A percentile compares a stretch with the other conserved stretches of the same genome.
Conservation (phyloP, 1,140 invertebrate genomes). For the Tenebrio molitor region DNA sequence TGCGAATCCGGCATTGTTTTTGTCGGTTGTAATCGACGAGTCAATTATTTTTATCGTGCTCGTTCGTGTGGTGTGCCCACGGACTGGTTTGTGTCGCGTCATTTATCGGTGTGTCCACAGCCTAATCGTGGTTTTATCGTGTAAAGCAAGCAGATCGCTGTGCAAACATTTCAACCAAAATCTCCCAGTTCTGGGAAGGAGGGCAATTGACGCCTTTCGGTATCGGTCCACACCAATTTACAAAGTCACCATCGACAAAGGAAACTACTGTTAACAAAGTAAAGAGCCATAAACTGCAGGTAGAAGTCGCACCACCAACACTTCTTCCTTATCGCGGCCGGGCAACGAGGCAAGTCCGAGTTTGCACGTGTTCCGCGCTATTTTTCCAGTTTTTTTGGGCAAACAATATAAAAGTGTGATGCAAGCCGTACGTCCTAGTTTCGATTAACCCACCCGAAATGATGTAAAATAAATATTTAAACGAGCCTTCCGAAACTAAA, state of each 20-base stretch:
- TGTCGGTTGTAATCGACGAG: too few species aligned
- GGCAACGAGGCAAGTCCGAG: not conserved
- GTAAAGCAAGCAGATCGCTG: not conserved
- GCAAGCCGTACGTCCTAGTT: slow-evolving; percentile 34
- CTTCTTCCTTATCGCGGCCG: not conserved
- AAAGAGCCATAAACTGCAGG: not conserved
- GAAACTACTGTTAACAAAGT: slow-evolving; percentile 20
- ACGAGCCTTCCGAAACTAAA: slow-evolving; percentile 37
- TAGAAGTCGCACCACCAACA: too few species aligned
- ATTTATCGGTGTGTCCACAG: too few species aligned
- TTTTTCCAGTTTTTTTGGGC: slow-evolving; percentile 14
- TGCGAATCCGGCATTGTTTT: too few species aligned
- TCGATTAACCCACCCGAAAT: slow-evolving; percentile 40
- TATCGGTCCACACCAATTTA: not conserved
- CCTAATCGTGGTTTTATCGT: not conserved
- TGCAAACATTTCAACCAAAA: slow-evolving; percentile 12
- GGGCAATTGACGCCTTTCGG: slow-evolving; percentile 2
- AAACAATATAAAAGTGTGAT: slow-evolving; percentile 35
- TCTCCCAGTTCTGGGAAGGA: not conserved
- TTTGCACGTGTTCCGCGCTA: not conserved
- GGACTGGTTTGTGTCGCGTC: too few species aligned
- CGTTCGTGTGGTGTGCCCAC: too few species aligned
- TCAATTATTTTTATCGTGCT: too few species aligned
- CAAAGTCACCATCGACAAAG: not conserved
- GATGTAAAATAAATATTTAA: slow-evolving; percentile 47